Evolutionary conservation across 2,113 vertebrate genomes (phyloP).

Genomic region (Myotis davidii): DNA sequence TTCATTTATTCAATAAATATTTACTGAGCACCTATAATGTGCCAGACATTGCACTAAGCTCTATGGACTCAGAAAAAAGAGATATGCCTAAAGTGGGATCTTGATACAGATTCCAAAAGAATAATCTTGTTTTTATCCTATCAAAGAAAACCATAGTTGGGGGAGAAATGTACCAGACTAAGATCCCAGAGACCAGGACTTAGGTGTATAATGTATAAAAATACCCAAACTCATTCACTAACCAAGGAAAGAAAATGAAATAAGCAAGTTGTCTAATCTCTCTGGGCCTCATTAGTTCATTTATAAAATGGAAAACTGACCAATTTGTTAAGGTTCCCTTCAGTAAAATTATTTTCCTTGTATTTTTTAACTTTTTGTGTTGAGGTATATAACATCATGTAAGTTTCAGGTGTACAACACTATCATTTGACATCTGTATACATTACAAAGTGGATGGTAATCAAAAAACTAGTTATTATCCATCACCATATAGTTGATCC

Average conservation of each 20-base stretch:
- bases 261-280: background rate
- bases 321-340: background rate
- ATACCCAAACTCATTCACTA: background rate
- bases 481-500: too few species aligned
- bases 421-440: background rate
- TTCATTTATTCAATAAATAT: constrained; percentile 25
- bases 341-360: background rate
- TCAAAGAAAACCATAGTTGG: background rate
- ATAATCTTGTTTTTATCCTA: background rate
- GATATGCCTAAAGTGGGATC: background rate
- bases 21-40: background rate
- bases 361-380: background rate
- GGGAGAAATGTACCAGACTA: background rate
- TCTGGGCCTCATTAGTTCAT: background rate
- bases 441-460: background rate
- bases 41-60: background rate
- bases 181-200: background rate
- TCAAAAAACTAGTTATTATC: background rate
- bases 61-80: background rate
- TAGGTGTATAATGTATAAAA: background rate
- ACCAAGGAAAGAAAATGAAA: background rate
- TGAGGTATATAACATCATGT: background rate
- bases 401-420: background rate
- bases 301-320: background rate
- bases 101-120: background rate